phyloP scores from a whole-genome alignment of 2,888 invertebrate species.

The Scaptomyza flava region DNA sequence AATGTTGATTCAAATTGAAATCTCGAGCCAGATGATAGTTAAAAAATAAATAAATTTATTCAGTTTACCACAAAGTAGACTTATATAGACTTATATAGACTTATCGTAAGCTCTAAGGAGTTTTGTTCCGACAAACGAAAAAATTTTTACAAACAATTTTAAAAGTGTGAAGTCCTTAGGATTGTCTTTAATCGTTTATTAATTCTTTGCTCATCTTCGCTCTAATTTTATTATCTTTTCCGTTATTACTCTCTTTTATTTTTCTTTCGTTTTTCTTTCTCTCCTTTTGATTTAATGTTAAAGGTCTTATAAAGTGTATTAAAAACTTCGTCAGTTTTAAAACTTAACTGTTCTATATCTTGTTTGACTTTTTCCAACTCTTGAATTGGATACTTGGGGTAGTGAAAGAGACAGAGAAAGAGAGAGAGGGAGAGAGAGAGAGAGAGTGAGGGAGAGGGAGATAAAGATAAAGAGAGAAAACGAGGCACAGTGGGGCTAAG shows the following conservation, averaged over 20 bases:
- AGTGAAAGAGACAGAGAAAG: background rate
- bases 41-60: too few species aligned
- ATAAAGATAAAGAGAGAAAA: background rate
- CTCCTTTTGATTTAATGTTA: background rate
- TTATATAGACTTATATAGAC: too few species aligned
- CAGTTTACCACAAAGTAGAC: too few species aligned
- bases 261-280: background rate
- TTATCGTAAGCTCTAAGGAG: too few species aligned
- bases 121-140: too few species aligned
- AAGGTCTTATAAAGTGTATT: constrained; percentile 17
- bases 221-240: background rate
- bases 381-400: constrained; percentile 4
- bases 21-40: too few species aligned
- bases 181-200: too few species aligned
- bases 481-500: constrained; percentile 9
- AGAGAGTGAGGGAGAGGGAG: background rate
- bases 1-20: too few species aligned
- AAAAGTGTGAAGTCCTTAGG: background rate
- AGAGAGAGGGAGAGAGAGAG: too few species aligned
- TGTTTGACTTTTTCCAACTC: constrained; percentile 10
- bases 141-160: too few species aligned
- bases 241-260: background rate
- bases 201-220: background rate
- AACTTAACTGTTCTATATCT: constrained; percentile 12
- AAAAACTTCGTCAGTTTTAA: background rate